Evolutionary conservation across 1,140 invertebrate genomes (phyloP), one percentile per base, ranked within the genome.

Genomic region (Apocrypta bakeri): DNA sequence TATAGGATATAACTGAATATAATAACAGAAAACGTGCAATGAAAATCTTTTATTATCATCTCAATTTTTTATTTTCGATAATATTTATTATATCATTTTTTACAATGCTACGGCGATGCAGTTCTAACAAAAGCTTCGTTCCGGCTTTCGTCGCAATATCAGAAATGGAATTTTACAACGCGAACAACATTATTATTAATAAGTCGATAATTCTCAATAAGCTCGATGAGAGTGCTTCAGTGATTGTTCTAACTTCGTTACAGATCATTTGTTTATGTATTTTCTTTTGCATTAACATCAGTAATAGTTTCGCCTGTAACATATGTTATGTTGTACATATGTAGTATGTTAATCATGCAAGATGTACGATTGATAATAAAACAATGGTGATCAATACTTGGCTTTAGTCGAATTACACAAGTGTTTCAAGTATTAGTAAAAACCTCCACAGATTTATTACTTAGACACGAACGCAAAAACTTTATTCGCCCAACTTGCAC

Each of bases 211-310:
- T 71, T 27, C 40, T 72, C 27, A n/a, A 82, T 78, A 82, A 78
- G 74, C 74, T 82, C 75, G 68, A 82, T 78, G 74, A 64, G 29
- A 72, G 31, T 72, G 66, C 56, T 72, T 63, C 21, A 77, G n/a
- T 82, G 74, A 82, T 82, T 82, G 81, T 82, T 82, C 37, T 82
- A 82, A 72, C 14, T 82, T 76, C 14, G 21, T 75, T 81, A 68
- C 33, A 77, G 63, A 27, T 82, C 37, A 76, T 69, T 76, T 82
- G 31, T 69, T 76, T 82, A n/a, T 82, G 14, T 56, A 76, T 56
- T 69, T 82, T 37, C 42, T 25, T 72, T 82, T 71, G 4, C 71
- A 82, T 42, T 40, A 82, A 69, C 27, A 61, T 81, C 25, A 63
- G 12, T 63, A 64, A 72, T 79, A 69, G 21, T 24, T 61, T 79